Conservation (phyloP, 2,113 vertebrate species). For the Eudyptes chrysolophus region DNA sequence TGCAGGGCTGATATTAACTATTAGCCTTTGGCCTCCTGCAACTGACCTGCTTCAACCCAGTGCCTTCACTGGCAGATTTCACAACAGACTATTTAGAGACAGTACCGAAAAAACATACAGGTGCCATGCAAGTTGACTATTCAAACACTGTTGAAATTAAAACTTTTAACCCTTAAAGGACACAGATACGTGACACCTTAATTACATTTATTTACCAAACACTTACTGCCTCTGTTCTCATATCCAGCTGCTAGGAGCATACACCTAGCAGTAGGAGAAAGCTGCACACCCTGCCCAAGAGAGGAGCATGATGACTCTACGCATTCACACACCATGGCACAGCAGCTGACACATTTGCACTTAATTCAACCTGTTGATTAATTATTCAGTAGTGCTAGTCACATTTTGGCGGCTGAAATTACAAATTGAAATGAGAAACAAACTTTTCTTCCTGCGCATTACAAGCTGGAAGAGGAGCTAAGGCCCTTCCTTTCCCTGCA, state of each 20-base stretch:
- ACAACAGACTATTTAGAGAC: background rate
- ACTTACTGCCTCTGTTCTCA: background rate
- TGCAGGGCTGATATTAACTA: background rate
- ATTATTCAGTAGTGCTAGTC: background rate
- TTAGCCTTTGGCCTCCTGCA: background rate
- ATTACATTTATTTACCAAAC: background rate
- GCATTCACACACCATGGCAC: background rate
- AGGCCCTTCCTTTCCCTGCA: background rate
- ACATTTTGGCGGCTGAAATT: background rate
- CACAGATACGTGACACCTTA: background rate
- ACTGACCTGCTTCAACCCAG: background rate
- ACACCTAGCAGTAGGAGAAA: background rate
- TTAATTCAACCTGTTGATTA: background rate
- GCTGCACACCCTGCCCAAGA: background rate
- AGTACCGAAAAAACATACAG: background rate
- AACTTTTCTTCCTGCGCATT: background rate
- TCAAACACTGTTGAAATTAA: background rate
- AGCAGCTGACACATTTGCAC: background rate
- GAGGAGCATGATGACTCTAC: rapidly evolving
- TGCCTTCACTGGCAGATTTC: background rate
- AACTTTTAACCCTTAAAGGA: background rate
- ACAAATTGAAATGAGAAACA: background rate
- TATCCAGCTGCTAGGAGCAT: background rate
- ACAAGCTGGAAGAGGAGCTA: background rate
- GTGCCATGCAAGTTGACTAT: background rate